Base-by-base conservation (phyloP, 2,113 vertebrate species). In the Perca fluviatilis region DNA sequence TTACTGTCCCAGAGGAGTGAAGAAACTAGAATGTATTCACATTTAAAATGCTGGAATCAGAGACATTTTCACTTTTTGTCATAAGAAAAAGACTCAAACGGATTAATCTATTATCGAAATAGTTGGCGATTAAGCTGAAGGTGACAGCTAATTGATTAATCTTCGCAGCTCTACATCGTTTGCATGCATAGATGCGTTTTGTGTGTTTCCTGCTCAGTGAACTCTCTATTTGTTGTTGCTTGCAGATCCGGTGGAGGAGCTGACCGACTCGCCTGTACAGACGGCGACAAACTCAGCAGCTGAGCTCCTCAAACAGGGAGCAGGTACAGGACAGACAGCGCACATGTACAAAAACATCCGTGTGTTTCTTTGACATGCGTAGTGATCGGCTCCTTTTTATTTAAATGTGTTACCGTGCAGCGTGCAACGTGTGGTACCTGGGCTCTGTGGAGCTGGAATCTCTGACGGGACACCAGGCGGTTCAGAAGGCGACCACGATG, bases 351-450 rank as follows among this genome's bases (percentile, higher is more conserved):
- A 27, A 68, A 51, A 57, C 3, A 43, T 36, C 30, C 57, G 6
- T 61, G 56, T 71, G 33, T 77, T 25, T 63, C 16, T 60, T 51
- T 60, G 19, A 63, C 18, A 43, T 57, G 19, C 43, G 9, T 30
- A 18, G 2, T 49, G 49, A 53, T 25, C 27, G 33, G 8, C 21
- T 61, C 36, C 19, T 77, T 53, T 77, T 53, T 18, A 2, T 27
- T 57, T 3, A 56, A 56, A 40, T 65, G 56, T 54, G 23, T 67
- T 6, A 5, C 58, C 23, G 46, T 40, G 50, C 18, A 99, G 98
- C 98, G 0, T 99, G 98, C 90, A 99, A 99, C 0, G 98, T 99
- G 75, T 99, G 98, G 98, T 99, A 97, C 93, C 92, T 99, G 91
- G 97, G 97, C 86, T 98, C 97, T 0, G 95, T 97, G 91, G 97